Percentiles rank a stretch among this genome's conserved stretches.
Conservation (phyloP, 2,888 invertebrate species). For the Caenorhabditis imperialis region DNA sequence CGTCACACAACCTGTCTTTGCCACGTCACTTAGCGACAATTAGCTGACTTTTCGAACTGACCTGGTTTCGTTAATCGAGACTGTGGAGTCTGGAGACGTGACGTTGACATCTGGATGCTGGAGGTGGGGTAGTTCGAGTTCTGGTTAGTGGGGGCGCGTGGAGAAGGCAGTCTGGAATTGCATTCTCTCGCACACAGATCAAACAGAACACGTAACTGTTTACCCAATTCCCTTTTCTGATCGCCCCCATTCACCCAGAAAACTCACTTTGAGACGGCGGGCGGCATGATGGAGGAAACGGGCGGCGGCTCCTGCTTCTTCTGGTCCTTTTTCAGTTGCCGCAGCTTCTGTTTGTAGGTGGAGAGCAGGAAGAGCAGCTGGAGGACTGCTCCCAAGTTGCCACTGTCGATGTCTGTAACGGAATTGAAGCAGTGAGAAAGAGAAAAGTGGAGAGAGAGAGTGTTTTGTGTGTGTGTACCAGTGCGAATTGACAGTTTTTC, state of each 20-base stretch:
- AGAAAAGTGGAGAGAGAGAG: no score
- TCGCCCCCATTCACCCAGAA: not conserved
- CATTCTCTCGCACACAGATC: constrained; percentile 16
- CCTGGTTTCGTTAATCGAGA: constrained; percentile 54
- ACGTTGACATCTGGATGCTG: constrained; percentile 32
- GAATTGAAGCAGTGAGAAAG: no score
- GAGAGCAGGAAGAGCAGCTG: constrained; percentile 95
- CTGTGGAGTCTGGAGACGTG: constrained; percentile 58
- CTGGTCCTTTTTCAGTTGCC: constrained; percentile 53
- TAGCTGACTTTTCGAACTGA: constrained; percentile 4
- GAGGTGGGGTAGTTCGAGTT: constrained; percentile 14
- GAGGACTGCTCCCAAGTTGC: constrained; percentile 92
- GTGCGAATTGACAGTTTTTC: no score
- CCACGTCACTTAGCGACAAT: constrained; percentile 12
- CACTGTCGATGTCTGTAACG: constrained; percentile 88
- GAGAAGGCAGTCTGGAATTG: constrained; percentile 46
- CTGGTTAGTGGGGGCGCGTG: constrained; percentile 38
- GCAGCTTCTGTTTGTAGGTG: constrained; percentile 84
- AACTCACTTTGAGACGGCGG: constrained; percentile 52
- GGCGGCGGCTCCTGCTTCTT: constrained; percentile 32
- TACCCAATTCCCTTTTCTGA: not conserved
- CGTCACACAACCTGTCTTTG: constrained; percentile 41
- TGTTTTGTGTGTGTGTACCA: constrained; percentile 24
- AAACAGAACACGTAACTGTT: constrained; percentile 5
- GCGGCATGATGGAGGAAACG: constrained; percentile 25